Evolutionary conservation across 2,113 vertebrate genomes (phyloP).

Genomic region (Corvus moneduloides): DNA sequence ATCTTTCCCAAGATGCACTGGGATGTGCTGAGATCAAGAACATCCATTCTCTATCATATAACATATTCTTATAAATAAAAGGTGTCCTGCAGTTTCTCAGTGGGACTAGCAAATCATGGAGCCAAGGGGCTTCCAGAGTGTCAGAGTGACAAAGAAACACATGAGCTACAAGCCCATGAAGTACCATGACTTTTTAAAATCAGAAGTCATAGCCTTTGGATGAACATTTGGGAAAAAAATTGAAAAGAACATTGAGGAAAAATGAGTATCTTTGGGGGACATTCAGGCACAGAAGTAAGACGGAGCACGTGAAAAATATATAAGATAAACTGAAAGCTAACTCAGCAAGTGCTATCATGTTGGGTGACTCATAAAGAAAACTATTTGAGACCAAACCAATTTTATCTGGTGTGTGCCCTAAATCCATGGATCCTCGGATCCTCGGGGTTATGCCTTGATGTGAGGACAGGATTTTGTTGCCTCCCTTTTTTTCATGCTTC

Average conservation of each 20-base stretch:
- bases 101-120: background rate
- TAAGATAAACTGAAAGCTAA: background rate
- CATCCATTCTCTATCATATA: background rate
- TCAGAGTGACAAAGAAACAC: background rate
- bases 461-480: background rate
- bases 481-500: background rate
- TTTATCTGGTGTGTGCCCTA: background rate
- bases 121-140: background rate
- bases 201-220: background rate
- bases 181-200: background rate
- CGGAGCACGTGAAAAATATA: background rate
- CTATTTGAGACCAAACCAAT: background rate
- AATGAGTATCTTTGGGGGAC: background rate
- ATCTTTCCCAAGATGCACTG: background rate
- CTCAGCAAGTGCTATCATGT: background rate
- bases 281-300: background rate
- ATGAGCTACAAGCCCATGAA: background rate
- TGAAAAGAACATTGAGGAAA: background rate
- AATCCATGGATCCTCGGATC: background rate
- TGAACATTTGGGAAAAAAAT: background rate
- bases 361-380: background rate
- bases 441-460: background rate
- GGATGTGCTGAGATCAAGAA: background rate
- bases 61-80: background rate
- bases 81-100: background rate